Base-by-base conservation (phyloP, 64 coral and sea anemone species). In the Montipora sp. region DNA sequence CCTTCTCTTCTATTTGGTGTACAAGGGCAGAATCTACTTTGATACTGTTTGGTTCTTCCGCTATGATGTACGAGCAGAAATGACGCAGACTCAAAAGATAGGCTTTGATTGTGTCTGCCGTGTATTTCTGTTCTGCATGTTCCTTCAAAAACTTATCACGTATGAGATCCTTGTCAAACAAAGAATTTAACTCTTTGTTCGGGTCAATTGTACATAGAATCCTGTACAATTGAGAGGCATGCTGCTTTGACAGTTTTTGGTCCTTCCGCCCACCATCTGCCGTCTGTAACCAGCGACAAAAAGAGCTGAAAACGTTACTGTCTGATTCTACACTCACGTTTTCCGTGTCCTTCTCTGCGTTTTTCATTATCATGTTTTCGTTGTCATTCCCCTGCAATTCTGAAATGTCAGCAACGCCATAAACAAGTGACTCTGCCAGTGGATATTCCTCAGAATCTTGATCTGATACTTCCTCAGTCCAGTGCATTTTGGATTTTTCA, bases 31-130 rank as follows among this genome's bases (percentile, higher is more conserved):
- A 43, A 51, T 47, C 59, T 21, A 47, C 53, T 20, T 19, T 47
- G 7, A 79, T n/a, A n/a, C 75, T 63, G 77, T 68, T 27, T 60
- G 83, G 85, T 88, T 50, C 72, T 59, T 94, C 92, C 48, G 83
- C 61, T 21, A 81, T 77, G 44, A 94, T 58, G 68, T 75, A 94
- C 7, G 75, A 61, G 89, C 81, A 89, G 65, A 94, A 94, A 80
- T 94, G 86, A 51, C 78, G 89, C 55, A 94, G 75, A 74, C 61
- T 88, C n/a, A 87, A 72, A 59, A 89, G 92, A 83, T 94, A 89
- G 47, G 86, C 79, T 59, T 89, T 93, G 2, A 93, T 47, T 7
- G 92, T 93, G 73, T 87, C 78, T 15, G 92, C 84, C 70, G 78
- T 78, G 51, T 89, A 88, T 44, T 76, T 77, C 23, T 75, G 18